Base-by-base conservation (phyloP, 2,797 vertebrate species). In the Moxostoma hubbsi region DNA sequence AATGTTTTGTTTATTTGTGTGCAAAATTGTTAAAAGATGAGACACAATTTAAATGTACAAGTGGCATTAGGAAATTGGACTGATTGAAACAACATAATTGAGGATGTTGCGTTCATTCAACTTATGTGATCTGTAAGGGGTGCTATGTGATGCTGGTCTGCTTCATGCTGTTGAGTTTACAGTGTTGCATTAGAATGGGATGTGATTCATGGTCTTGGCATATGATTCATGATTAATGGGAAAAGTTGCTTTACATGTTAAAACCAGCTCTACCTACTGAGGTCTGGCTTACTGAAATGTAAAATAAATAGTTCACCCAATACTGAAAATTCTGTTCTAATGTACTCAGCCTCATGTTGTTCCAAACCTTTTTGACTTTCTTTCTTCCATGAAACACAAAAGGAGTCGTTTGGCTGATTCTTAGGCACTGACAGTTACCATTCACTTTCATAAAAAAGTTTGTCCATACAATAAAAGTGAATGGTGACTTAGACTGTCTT, bases 21-120 rank as follows among this genome's bases (percentile, higher is more conserved):
- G 50, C 13, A 9, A 36, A 36, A 4, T 3, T 45, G 1, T 3
- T 47, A 2, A 70, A 71, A 47, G 49, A 61, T 36, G 45, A 53
- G 43, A 36, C 11, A 0, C 1, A 13, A 59, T 68, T 77, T 68
- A 47, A 76, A 11, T 12, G 46, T 36, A 53, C 50, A 53, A 43
- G 24, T 64, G 16, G 9, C 36, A 47, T 53, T 9, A 68, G 24
- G n/a, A 75, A 79, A 82, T 79, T 73, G 66, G 53, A 12, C 46
- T 65, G 63, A 82, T 82, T 67, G 65, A 77, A 76, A 50, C 11
- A 68, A 76, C 70, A 24, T 51, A 66, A 65, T 9, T 12, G 10
- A 53, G 24, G 47, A 43, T 53, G 24, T 24, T 45, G 36, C 57
- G 0, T 1, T 18, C 24, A 10, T 51, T 62, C 49, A 24, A 36